Base-by-base conservation (phyloP, 2,113 vertebrate species). In the Platanista minor region DNA sequence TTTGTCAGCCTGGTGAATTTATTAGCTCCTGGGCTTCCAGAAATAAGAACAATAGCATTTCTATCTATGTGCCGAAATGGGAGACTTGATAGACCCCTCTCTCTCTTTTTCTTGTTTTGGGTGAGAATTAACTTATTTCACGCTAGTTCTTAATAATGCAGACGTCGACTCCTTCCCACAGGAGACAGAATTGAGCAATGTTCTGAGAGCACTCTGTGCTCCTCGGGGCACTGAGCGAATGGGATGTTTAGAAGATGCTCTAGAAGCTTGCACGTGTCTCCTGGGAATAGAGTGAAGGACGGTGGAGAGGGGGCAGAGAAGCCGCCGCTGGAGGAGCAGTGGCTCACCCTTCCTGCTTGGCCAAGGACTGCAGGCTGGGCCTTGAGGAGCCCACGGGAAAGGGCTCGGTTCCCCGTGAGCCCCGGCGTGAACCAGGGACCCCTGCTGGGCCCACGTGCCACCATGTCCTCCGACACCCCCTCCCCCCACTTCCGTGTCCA, bases 111-210 rank as follows among this genome's bases (percentile, higher is more conserved):
- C 43, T 43, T 39, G 23, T 29, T 39, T n/a, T 86, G 67, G 59
- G 41, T 83, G 77, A 69, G 39, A 0, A 85, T 96, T 96, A 88
- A 81, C 23, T 3, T 67, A 29, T 87, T 92, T 93, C 78, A 67
- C 25, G 4, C 67, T 27, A 46, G 33, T 75, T 94, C 94, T 96
- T 74, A 72, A 82, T 96, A 92, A 87, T 78, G 95, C 72, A 84
- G 64, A 75, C n/a, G 61, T 21, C 29, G 77, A 33, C 49, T 74
- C 85, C 91, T 49, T 80, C 88, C 78, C 33, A 5, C 89, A 75
- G 93, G 85, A 93, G 92, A 95, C 77, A 87, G 97, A 93, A 66
- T 97, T 98, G 98, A 98, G 97, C 98, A 94, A 95, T 96, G 54
- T 92, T 97, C 91, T 59, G 17, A 92, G 97, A 97, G 97, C 97